A percentile compares a stretch with the other conserved stretches of the same genome.
phyloP scores from a whole-genome alignment of 2,888 invertebrate genomes.

The Drosophila tripunctata region DNA sequence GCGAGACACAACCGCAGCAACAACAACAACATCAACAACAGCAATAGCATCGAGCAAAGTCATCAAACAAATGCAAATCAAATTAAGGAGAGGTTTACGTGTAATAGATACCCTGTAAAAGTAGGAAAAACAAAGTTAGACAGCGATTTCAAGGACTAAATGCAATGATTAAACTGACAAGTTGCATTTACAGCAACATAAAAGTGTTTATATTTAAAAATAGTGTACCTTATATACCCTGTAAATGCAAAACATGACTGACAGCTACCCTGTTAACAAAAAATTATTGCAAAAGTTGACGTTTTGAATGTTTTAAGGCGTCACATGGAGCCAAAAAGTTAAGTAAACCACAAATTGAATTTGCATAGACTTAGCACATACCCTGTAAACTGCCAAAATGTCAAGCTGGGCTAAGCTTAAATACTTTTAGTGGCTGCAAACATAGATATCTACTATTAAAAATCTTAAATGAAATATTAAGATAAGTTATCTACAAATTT shows the following conservation, averaged over 20 bases:
- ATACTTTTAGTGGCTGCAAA: background rate
- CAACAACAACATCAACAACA: constrained; percentile 10
- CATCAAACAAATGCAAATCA: constrained; percentile 32
- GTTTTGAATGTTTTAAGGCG: no score
- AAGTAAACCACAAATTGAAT: no score
- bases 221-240: background rate
- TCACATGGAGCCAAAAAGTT: no score
- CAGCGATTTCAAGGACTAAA: background rate
- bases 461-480: background rate
- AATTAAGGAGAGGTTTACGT: background rate
- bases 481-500: no score
- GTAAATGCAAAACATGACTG: background rate
- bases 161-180: background rate
- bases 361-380: background rate
- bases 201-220: background rate
- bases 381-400: background rate
- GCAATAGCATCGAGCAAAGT: constrained; percentile 10
- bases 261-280: background rate
- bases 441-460: background rate
- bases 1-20: constrained; percentile 16
- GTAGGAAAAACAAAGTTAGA: background rate
- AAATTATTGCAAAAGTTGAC: background rate
- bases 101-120: constrained; percentile 15
- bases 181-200: background rate
- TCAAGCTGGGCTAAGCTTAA: background rate